Percentiles rank a stretch among this genome's conserved stretches.
Conservation (phyloP, 2,888 invertebrate genomes). For the Ormyrus rosae region DNA sequence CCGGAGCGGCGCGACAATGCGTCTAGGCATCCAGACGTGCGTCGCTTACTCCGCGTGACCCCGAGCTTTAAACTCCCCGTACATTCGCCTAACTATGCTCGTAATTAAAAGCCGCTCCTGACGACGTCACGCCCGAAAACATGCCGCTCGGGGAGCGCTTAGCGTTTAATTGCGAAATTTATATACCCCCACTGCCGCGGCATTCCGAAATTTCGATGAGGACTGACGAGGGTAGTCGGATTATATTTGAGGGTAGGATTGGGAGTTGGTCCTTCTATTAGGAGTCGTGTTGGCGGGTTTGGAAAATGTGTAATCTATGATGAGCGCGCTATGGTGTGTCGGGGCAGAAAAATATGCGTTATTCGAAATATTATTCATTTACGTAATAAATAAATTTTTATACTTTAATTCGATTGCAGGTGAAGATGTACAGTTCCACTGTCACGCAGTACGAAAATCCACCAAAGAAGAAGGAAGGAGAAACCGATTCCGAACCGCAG, state of each 20-base stretch:
- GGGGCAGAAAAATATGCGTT: too few relatives aligned
- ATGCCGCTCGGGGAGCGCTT: conserved; percentile 28
- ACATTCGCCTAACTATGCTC: conserved; percentile 43
- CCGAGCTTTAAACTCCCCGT: not conserved
- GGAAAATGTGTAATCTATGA: too few relatives aligned
- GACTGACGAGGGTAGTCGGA: too few relatives aligned
- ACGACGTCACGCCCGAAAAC: conserved; percentile 27
- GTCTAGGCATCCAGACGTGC: too few relatives aligned
- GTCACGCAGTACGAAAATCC: conserved; percentile 63
- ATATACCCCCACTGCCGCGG: not conserved
- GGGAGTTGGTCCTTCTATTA: too few relatives aligned
- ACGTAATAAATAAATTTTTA: not conserved
- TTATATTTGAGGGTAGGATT: too few relatives aligned
- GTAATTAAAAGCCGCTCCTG: conserved; percentile 53
- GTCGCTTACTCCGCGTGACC: too few relatives aligned
- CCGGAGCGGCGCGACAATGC: not conserved
- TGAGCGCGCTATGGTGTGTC: too few relatives aligned
- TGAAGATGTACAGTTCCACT: conserved; percentile 59
- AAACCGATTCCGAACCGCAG: conserved; percentile 53
- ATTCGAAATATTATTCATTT: not conserved
- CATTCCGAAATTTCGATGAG: too few relatives aligned
- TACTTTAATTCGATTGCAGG: not conserved
- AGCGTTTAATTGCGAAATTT: conserved; percentile 53
- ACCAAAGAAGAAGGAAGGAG: conserved; percentile 57
- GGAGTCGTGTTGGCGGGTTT: too few relatives aligned